Evolutionary conservation across 2,888 invertebrate species (phyloP), one percentile per base, ranked within the genome.

Genomic region (Limnephilus auricula): DNA sequence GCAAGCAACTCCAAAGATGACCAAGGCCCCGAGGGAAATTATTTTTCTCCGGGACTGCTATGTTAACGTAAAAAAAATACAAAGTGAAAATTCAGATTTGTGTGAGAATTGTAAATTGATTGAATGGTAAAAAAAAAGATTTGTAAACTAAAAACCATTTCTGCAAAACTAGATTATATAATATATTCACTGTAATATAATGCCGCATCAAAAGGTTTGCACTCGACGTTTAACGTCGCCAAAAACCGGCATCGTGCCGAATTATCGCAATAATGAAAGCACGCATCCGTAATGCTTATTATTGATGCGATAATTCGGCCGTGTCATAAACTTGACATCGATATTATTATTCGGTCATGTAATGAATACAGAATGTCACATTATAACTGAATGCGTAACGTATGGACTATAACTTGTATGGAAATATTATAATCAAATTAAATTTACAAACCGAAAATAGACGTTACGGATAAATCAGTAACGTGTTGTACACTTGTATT

Each of bases 291-390:
- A 65, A 65, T 65, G 6, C 25, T 82, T 37, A 82, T 82, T 34
- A 82, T 82, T 82, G 82, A 15, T 25, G 30, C 30, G 45, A 85
- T 85, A 85, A 85, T 85, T 85, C 45, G 30, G 45, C n/a, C 85
- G 85, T 85, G 45, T 15, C n/a, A 40, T 40, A 85, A 37, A 85
- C 37, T 85, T 85, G 85, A 85, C 37, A 45, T 85, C 45, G 85
- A 85, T 40, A 40, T 40, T 40, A 40, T 40, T 85, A 85, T n/a
- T 85, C 45, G 40, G 25, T 85, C 45, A 40, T 12, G 84, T 2
- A 34, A 85, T 85, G 85, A 45, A 84, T 84, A 84, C 84, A 9
- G 13, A 85, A 85, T 85, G 82, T 25, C n/a, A 65, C 65, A 65
- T 65, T 65, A 65, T 65, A 65, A 65, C 25, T 65, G 5, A 65